Evolutionary conservation across 2,888 invertebrate species (phyloP).

Genomic region (Drosophila silvestris): DNA sequence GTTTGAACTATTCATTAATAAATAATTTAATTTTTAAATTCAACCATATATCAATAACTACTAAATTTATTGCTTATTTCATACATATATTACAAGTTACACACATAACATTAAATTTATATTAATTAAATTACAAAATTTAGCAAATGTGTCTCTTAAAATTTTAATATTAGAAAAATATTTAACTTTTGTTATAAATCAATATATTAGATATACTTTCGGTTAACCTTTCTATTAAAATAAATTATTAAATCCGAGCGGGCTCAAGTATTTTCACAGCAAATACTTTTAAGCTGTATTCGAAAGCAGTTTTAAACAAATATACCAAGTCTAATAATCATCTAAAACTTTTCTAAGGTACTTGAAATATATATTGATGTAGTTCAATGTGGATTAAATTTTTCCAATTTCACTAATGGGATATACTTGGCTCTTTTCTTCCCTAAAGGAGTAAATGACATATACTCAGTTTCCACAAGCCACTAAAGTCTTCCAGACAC

Average conservation of each 20-base stretch:
- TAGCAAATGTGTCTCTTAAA: background rate
- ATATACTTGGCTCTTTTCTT: background rate
- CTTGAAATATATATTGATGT: background rate
- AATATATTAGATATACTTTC: background rate
- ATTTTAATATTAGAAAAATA: background rate
- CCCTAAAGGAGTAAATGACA: background rate
- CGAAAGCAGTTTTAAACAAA: background rate
- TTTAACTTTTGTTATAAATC: background rate
- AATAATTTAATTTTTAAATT: background rate
- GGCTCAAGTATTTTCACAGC: background rate
- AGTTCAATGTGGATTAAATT: background rate
- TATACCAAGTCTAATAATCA: background rate
- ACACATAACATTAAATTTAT: background rate
- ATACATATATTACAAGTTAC: background rate
- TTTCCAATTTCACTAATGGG: background rate
- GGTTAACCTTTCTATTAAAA: background rate
- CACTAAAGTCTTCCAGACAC: background rate
- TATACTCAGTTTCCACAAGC: background rate
- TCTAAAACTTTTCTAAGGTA: background rate
- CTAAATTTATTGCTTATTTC: background rate
- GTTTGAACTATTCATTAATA: background rate
- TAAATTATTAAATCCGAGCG: background rate
- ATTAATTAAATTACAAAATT: background rate
- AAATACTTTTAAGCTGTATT: background rate
- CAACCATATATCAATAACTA: background rate